Conservation (phyloP, 2,888 invertebrate genomes). For the Hyles lineata region DNA sequence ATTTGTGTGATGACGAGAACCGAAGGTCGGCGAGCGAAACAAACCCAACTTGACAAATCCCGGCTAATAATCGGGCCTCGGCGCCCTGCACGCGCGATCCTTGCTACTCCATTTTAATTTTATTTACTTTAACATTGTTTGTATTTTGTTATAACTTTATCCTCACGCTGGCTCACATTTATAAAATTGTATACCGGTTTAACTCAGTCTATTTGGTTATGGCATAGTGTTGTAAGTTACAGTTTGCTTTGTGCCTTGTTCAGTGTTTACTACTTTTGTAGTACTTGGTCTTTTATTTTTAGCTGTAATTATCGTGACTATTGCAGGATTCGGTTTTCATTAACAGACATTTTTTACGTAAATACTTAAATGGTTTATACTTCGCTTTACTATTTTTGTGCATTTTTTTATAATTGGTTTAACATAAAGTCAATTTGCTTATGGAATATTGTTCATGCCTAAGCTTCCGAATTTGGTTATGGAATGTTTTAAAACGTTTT, state of each 20-base stretch:
- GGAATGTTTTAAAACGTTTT: too few species aligned
- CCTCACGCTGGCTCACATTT: background rate
- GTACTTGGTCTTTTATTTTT: background rate
- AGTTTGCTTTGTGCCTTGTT: background rate
- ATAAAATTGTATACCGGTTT: background rate
- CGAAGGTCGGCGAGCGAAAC: slow-evolving; percentile 43
- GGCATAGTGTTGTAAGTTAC: background rate
- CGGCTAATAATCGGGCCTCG: slow-evolving; percentile 52
- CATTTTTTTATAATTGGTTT: too few species aligned
- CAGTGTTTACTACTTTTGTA: too few species aligned
- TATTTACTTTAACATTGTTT: slow-evolving; percentile 22
- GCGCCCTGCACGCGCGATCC: slow-evolving; percentile 45
- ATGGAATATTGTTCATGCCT: too few species aligned
- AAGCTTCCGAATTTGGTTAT: too few species aligned
- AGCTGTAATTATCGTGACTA: too few species aligned
- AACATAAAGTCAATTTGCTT: too few species aligned
- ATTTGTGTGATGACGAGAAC: slow-evolving; percentile 25
- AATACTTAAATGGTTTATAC: too few species aligned
- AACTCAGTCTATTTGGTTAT: background rate
- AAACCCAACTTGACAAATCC: slow-evolving; percentile 53
- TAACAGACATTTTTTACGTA: too few species aligned
- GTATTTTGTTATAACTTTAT: slow-evolving; percentile 23
- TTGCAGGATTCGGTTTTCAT: too few species aligned
- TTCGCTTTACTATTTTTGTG: too few species aligned
- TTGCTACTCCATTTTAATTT: slow-evolving; percentile 20